A percentile compares a stretch with the other conserved stretches of the same genome.
phyloP scores from a whole-genome alignment of 2,113 vertebrate species.

The Halcyon malimbica region DNA sequence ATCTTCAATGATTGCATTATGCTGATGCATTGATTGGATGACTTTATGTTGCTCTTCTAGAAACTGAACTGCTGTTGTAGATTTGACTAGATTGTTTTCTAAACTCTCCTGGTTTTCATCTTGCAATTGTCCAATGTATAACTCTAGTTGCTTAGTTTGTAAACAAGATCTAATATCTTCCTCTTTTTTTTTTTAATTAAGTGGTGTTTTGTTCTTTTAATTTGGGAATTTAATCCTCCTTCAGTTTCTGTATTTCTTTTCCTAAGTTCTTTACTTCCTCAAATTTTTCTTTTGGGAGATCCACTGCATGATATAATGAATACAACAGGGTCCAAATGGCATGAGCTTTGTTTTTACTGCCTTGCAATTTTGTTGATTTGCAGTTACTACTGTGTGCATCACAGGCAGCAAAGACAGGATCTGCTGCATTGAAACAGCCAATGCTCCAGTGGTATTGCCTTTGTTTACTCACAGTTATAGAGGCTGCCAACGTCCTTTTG shows the following conservation, averaged over 20 bases:
- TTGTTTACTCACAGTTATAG: not conserved
- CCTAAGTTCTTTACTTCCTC: not conserved
- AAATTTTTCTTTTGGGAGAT: not conserved
- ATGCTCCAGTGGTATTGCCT: not conserved
- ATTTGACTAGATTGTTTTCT: not conserved
- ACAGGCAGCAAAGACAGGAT: not conserved
- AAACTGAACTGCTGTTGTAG: not conserved
- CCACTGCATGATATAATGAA: not conserved
- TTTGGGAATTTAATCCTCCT: not conserved
- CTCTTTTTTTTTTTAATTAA: not conserved
- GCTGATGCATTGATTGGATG: not conserved
- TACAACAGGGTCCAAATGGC: not conserved
- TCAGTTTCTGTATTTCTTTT: not conserved
- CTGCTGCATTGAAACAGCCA: not conserved
- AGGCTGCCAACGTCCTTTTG: not conserved
- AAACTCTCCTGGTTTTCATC: not conserved
- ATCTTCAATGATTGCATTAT: not conserved
- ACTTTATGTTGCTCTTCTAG: not conserved
- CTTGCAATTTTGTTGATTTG: not conserved
- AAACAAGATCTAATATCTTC: not conserved
- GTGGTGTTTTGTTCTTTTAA: not conserved
- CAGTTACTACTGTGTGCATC: not conserved
- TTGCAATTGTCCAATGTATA: not conserved
- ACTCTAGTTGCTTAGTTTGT: not conserved
- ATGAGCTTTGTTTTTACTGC: not conserved